Evolutionary conservation across 2,797 vertebrate species (phyloP).

Genomic region (Rousettus madagascariensis): DNA sequence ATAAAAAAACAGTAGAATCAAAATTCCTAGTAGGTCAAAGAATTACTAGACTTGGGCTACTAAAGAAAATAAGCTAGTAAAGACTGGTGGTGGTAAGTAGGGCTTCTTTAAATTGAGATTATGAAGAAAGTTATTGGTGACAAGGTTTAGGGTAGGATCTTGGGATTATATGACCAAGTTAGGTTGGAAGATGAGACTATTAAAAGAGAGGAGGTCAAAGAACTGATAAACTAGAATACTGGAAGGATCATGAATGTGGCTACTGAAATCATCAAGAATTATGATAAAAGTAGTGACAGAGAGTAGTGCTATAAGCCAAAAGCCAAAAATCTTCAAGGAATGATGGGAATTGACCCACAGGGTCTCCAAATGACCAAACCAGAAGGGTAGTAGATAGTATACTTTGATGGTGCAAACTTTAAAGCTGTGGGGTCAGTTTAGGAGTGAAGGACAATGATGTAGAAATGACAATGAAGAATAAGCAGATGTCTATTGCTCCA

Average conservation of each 20-base stretch:
- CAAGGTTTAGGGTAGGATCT: not conserved
- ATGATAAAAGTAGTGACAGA: not conserved
- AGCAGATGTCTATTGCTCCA: not conserved
- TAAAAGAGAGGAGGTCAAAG: not conserved
- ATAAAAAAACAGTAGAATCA: not conserved
- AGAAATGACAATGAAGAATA: conserved; percentile 29
- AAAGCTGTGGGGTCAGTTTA: not conserved
- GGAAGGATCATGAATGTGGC: not conserved
- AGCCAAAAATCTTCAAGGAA: conserved; percentile 45
- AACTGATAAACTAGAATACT: not conserved
- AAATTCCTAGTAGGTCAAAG: not conserved
- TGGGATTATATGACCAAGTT: not conserved
- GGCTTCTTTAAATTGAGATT: conserved; percentile 23
- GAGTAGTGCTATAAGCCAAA: not conserved
- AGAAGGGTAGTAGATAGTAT: not conserved
- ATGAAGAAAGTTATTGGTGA: conserved; percentile 35
- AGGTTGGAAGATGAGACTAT: not conserved
- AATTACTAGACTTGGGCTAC: not conserved
- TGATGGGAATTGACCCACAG: not conserved
- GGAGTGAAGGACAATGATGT: not conserved
- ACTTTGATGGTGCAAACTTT: conserved; percentile 24
- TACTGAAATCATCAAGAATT: not conserved
- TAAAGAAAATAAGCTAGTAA: conserved; percentile 38
- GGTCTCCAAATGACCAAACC: not conserved
- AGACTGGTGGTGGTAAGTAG: not conserved